These are phyloP conservation scores for Dendrocincla tyrannina DNA, from an alignment of 2,797 vertebrate genomes.

Conservation along the genomic window DNA sequence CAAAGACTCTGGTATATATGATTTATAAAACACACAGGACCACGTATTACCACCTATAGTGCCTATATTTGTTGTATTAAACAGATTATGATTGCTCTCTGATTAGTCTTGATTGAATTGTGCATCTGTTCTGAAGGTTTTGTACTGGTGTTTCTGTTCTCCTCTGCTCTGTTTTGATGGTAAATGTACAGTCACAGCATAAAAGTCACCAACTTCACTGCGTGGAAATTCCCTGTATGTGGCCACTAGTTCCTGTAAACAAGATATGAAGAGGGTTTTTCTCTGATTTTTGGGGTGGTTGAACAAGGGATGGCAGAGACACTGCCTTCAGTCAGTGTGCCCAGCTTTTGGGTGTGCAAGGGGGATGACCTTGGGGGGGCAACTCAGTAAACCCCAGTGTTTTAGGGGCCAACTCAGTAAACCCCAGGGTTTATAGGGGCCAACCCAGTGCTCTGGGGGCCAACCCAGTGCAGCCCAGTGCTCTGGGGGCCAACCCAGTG, in stretches of 20 bases:
- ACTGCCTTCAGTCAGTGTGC: rapidly evolving
- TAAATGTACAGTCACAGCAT: not conserved
- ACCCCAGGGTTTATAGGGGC: no score
- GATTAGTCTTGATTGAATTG: not conserved
- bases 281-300: not conserved
- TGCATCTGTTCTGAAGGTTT: not conserved
- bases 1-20: rapidly evolving
- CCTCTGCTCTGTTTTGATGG: not conserved
- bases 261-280: not conserved
- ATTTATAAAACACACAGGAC: not conserved
- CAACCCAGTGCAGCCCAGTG: not conserved
- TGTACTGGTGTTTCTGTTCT: not conserved
- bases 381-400: not conserved
- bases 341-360: not conserved
- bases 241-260: constrained; percentile 43
- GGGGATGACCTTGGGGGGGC: rapidly evolving
- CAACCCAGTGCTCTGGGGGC: not conserved
- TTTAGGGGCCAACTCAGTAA: not conserved
- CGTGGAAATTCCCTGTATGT: constrained; percentile 55
- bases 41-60: not conserved
- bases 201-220: not conserved
- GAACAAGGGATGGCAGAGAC: not conserved
- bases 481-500: no score
- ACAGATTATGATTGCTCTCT: not conserved
- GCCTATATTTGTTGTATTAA: not conserved